Conservation (phyloP, 2,888 invertebrate genomes). For the Rhodophaea formosa region DNA sequence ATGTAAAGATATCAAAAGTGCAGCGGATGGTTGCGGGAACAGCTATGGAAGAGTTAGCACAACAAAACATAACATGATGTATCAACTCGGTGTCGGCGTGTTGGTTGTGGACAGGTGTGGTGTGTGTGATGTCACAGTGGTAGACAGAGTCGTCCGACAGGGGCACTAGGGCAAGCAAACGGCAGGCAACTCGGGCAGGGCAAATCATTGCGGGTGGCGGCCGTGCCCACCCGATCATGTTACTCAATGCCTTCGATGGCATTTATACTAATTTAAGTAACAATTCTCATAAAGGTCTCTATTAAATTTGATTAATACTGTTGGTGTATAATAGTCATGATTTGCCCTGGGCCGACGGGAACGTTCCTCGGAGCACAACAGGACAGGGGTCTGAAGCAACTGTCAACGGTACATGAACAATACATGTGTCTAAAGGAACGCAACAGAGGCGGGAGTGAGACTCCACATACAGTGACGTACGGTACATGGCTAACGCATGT, state of each 20-base stretch:
- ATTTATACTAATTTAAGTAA: too few species aligned
- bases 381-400: slow-evolving; percentile 51
- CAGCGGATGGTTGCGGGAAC: slow-evolving; percentile 25
- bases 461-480: slow-evolving; percentile 57
- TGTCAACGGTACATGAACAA: slow-evolving; percentile 59
- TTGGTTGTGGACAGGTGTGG: slow-evolving; percentile 37
- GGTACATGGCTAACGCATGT: slow-evolving; percentile 57
- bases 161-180: slow-evolving; percentile 35
- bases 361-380: slow-evolving; percentile 42
- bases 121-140: slow-evolving; percentile 36
- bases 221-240: background rate
- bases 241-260: too few species aligned
- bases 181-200: slow-evolving; percentile 35
- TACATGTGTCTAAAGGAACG: slow-evolving; percentile 57
- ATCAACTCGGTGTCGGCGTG: slow-evolving; percentile 32
- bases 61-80: slow-evolving; percentile 29
- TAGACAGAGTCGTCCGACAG: slow-evolving; percentile 23
- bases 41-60: slow-evolving; percentile 18
- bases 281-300: too few species aligned
- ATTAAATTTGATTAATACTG: too few species aligned
- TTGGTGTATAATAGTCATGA: slow-evolving; percentile 33
- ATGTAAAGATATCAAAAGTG: slow-evolving; percentile 19
- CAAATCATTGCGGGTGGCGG: slow-evolving; percentile 25
- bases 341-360: slow-evolving; percentile 49
- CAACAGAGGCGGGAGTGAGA: slow-evolving; percentile 65